These are phyloP conservation scores for Sceliomorpha sp. DNA, from an alignment of 2,888 invertebrate species.

Conservation along the genomic window DNA sequence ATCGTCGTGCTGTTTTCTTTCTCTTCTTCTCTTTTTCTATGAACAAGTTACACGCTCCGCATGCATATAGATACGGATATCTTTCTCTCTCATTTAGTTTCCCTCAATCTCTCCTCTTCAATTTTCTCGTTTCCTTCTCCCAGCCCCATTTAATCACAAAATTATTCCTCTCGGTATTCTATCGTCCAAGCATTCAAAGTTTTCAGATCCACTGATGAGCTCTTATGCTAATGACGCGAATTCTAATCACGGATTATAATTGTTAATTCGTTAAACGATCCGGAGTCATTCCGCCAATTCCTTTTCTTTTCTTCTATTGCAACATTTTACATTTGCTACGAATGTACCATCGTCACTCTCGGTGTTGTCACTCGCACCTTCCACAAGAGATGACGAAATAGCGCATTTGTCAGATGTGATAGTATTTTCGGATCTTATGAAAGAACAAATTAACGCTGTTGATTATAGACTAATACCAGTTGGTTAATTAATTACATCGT, in stretches of 20 bases:
- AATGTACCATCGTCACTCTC: too few relatives aligned
- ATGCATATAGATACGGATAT: slow-evolving; percentile 48
- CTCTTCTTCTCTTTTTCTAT: slow-evolving; percentile 10
- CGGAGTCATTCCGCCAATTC: slow-evolving; percentile 54
- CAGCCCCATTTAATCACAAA: slow-evolving; percentile 55
- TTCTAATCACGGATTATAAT: slow-evolving; percentile 77
- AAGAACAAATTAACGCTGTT: too few relatives aligned
- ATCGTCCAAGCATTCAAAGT: slow-evolving; percentile 65
- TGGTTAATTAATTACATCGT: too few relatives aligned
- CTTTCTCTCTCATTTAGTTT: slow-evolving; percentile 55
- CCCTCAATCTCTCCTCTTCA: slow-evolving; percentile 54
- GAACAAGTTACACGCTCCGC: slow-evolving; percentile 32
- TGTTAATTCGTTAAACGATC: slow-evolving; percentile 78
- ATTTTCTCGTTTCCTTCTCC: slow-evolving; percentile 51
- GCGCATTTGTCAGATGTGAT: too few relatives aligned
- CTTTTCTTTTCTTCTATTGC: slow-evolving; percentile 18
- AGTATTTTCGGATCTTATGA: too few relatives aligned
- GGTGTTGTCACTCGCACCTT: too few relatives aligned
- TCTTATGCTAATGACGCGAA: slow-evolving; percentile 74
- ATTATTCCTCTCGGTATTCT: slow-evolving; percentile 64
- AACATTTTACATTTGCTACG: too few relatives aligned
- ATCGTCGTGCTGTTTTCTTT: too few relatives aligned
- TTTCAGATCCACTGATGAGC: slow-evolving; percentile 67
- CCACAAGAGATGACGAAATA: too few relatives aligned
- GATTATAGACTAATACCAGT: too few relatives aligned